Conservation (phyloP, 2,113 vertebrate species). For the Orientallactaga bullata region DNA sequence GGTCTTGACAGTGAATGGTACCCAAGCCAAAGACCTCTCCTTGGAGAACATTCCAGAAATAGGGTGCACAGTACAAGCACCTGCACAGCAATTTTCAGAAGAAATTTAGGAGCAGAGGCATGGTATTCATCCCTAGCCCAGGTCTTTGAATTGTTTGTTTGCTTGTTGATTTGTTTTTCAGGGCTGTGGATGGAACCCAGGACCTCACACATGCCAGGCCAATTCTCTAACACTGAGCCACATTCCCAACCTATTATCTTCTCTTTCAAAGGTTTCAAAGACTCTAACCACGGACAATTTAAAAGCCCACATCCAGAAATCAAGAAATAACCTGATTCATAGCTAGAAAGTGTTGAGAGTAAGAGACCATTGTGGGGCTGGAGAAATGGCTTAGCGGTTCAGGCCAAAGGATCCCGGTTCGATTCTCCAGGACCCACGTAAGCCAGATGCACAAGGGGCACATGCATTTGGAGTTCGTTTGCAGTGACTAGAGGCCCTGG, state of each 20-base stretch:
- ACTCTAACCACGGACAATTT: not conserved
- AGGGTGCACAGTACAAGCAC: not conserved
- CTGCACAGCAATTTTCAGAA: accelerated
- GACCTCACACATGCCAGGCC: not conserved
- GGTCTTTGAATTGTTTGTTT: not conserved
- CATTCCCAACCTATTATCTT: not conserved
- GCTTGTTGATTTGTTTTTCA: not conserved
- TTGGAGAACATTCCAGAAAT: not conserved
- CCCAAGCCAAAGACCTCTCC: not conserved
- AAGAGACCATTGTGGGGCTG: too few relatives aligned
- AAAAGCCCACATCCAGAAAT: not conserved
- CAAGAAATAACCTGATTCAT: not conserved
- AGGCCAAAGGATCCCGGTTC: too few relatives aligned
- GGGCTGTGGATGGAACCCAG: not conserved
- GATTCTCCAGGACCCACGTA: too few relatives aligned
- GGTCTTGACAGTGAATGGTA: not conserved
- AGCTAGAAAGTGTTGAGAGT: too few relatives aligned
- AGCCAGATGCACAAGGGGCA: too few relatives aligned
- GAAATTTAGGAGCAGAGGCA: not conserved
- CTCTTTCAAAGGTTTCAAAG: not conserved
- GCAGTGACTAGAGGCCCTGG: too few relatives aligned
- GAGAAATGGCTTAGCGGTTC: too few relatives aligned
- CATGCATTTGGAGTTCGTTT: too few relatives aligned
- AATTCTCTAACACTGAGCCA: not conserved
- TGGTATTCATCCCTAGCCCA: too few relatives aligned